Evolutionary conservation across 2,113 vertebrate species (phyloP).

Genomic region (Saguinus midas): DNA sequence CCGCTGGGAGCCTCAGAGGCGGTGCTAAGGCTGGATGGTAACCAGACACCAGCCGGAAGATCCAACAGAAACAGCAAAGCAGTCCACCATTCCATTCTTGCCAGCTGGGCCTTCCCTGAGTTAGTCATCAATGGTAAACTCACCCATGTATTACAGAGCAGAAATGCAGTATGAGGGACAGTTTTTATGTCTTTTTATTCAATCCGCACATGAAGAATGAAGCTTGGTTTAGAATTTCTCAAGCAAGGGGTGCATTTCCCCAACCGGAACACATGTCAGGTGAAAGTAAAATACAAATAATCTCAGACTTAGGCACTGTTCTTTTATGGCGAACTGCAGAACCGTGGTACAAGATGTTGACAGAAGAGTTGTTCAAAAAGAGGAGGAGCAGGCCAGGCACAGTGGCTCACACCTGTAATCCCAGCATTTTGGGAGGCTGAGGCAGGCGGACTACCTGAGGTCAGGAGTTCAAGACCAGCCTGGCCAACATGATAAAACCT

Average conservation of each 20-base stretch:
- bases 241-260: background rate
- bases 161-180: rapidly evolving
- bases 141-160: background rate
- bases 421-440: no score
- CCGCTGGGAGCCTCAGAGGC: slow-evolving; percentile 62
- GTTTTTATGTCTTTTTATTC: background rate
- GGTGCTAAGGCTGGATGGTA: slow-evolving; percentile 48
- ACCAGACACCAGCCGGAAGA: slow-evolving; percentile 24
- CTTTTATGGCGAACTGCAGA: background rate
- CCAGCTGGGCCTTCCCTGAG: rapidly evolving
- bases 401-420: no score
- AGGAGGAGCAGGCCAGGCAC: background rate
- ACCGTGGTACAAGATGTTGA: background rate
- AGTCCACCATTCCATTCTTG: no score
- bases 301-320: background rate
- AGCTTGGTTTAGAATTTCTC: background rate
- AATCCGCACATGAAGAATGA: background rate
- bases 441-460: no score
- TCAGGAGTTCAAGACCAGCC: no score
- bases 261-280: background rate
- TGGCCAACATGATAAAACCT: no score
- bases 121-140: background rate
- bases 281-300: background rate
- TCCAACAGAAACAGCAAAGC: background rate
- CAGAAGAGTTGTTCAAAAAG: background rate